Evolutionary conservation across 2,888 invertebrate genomes (phyloP).

Genomic region (Orgyia antiqua): DNA sequence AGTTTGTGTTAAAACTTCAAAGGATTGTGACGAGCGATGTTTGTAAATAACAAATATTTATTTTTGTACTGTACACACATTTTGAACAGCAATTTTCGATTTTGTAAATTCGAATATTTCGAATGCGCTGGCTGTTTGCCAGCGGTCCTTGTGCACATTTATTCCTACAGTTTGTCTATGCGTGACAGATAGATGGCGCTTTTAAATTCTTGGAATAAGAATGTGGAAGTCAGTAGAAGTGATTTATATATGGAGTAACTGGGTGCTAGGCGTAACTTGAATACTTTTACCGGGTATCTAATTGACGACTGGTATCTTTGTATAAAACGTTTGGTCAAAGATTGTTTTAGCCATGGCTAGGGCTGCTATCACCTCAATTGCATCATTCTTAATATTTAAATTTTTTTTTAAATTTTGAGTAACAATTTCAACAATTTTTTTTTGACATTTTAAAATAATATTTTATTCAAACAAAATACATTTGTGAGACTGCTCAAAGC

Average conservation of each 20-base stretch:
- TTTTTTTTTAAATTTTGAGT: too few relatives aligned
- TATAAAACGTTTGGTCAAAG: too few relatives aligned
- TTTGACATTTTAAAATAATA: too few relatives aligned
- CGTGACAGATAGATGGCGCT: slow-evolving; percentile 12
- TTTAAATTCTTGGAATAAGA: slow-evolving; percentile 9
- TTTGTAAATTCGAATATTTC: slow-evolving; percentile 14
- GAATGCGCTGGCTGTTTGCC: slow-evolving; percentile 31
- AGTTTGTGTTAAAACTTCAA: slow-evolving; percentile 16
- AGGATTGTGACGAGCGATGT: slow-evolving; percentile 11
- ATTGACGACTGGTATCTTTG: too few relatives aligned
- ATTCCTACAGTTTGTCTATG: slow-evolving; percentile 16
- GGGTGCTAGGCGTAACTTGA: too few relatives aligned
- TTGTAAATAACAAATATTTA: slow-evolving; percentile 24
- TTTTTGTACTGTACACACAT: slow-evolving; percentile 20
- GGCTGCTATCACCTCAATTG: too few relatives aligned
- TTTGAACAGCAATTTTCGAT: slow-evolving; percentile 24
- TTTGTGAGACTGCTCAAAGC: too few relatives aligned
- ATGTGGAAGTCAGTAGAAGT: neutral
- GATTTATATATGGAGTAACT: neutral
- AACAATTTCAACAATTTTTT: too few relatives aligned
- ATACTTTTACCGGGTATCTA: too few relatives aligned
- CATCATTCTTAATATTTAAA: too few relatives aligned
- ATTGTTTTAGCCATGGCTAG: too few relatives aligned
- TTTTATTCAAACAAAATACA: too few relatives aligned
- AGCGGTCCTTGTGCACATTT: slow-evolving; percentile 26